phyloP scores from a whole-genome alignment of 2,888 invertebrate genomes.

The Trisateles emortualis region DNA sequence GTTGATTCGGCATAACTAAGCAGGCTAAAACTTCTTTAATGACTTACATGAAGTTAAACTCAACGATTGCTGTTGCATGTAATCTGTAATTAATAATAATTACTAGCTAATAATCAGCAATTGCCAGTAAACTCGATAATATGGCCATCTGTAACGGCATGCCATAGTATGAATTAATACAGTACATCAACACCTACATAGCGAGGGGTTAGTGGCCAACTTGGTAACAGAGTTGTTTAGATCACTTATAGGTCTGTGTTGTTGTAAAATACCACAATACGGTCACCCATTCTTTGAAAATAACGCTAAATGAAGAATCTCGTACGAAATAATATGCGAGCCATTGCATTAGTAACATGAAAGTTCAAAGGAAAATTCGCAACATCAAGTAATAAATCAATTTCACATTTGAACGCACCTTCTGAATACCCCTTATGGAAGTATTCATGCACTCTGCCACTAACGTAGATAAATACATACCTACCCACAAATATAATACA shows the following conservation, averaged over 20 bases:
- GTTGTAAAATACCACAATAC: no score
- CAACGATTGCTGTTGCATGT: constrained; percentile 22
- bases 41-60: constrained; percentile 11
- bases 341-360: background rate
- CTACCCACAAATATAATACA: constrained; percentile 6
- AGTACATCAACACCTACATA: background rate
- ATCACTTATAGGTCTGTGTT: no score
- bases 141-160: constrained; percentile 23
- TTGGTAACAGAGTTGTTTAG: no score
- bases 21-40: constrained; percentile 3
- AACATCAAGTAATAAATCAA: constrained; percentile 44
- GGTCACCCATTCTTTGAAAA: no score
- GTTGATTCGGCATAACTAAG: constrained; percentile 9
- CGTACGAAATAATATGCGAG: background rate
- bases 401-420: constrained; percentile 50
- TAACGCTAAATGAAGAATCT: background rate
- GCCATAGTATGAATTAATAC: background rate
- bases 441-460: background rate
- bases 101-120: constrained; percentile 19
- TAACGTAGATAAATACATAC: background rate
- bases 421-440: constrained; percentile 48
- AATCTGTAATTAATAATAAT: constrained; percentile 35
- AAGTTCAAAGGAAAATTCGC: constrained; percentile 36
- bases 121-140: constrained; percentile 23
- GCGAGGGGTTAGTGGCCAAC: no score